Evolutionary conservation across 1,140 invertebrate genomes (phyloP).

Genomic region (Papilio dardanus): DNA sequence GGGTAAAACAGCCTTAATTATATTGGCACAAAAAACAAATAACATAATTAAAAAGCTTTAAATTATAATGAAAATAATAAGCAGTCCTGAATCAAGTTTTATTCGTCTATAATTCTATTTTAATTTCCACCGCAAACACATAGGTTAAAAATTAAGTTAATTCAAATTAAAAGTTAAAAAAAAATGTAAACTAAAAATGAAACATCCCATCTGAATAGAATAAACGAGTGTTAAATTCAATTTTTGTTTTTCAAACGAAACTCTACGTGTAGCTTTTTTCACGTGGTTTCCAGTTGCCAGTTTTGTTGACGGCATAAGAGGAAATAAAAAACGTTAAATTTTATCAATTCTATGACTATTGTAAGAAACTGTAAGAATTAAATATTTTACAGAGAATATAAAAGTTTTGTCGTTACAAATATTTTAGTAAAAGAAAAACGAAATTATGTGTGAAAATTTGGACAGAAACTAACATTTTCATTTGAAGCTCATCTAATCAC

Average conservation of each 20-base stretch:
- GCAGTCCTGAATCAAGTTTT: no score
- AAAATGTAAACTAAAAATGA: background rate
- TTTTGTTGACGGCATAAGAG: background rate
- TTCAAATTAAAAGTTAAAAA: background rate
- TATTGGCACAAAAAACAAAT: no score
- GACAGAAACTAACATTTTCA: background rate
- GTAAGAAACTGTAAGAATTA: background rate
- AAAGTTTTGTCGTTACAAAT: background rate
- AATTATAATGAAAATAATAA: no score
- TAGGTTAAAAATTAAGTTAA: background rate
- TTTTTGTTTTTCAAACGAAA: background rate
- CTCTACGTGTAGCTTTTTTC: background rate
- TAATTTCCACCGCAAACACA: background rate
- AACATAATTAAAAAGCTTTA: no score
- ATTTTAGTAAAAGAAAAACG: no score
- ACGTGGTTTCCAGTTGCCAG: background rate
- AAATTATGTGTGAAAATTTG: no score
- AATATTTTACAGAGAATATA: background rate
- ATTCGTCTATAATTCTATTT: no score
- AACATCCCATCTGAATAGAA: background rate
- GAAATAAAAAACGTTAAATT: background rate
- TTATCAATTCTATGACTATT: background rate
- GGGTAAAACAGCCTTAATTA: no score
- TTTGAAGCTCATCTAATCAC: no score
- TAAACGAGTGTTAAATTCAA: conserved; percentile 20